Conservation (phyloP, 2,888 invertebrate genomes). For the Spilosoma lubricipeda region DNA sequence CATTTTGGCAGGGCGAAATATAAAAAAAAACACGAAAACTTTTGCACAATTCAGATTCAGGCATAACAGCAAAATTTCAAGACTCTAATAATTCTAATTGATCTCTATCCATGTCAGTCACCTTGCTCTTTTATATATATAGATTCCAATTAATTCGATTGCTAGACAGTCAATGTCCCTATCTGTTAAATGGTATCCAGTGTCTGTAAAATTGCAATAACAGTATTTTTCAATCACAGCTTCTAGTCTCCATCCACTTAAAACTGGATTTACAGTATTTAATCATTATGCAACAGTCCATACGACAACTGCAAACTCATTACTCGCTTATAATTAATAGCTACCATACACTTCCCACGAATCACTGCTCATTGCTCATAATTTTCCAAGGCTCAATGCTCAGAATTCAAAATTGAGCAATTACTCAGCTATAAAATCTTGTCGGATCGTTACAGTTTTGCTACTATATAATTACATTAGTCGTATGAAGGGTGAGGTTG, state of each 20-base stretch:
- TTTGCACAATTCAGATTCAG: too few species aligned
- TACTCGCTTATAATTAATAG: conserved; percentile 8
- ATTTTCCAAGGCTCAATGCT: conserved; percentile 23
- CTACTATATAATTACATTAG: conserved; percentile 36
- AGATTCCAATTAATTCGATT: too few species aligned
- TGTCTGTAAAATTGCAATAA: background rate
- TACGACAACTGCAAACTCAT: conserved; percentile 10
- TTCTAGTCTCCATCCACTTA: background rate
- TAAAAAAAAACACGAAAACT: too few species aligned
- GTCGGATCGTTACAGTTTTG: conserved; percentile 26
- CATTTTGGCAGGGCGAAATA: too few species aligned
- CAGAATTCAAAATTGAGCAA: conserved; percentile 24
- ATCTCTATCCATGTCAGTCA: too few species aligned
- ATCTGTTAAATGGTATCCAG: background rate
- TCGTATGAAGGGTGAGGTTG: conserved; percentile 16
- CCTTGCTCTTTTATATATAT: too few species aligned
- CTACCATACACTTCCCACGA: conserved; percentile 10
- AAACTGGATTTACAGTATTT: background rate
- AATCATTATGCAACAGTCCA: background rate
- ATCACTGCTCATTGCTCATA: conserved; percentile 33
- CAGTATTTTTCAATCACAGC: background rate
- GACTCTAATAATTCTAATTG: too few species aligned
- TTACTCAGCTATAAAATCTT: conserved; percentile 42
- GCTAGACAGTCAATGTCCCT: too few species aligned
- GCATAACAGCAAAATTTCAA: too few species aligned